Percentiles rank a stretch among this genome's conserved stretches.
phyloP scores from a whole-genome alignment of 2,797 vertebrate genomes.

The Rhinella marina region DNA sequence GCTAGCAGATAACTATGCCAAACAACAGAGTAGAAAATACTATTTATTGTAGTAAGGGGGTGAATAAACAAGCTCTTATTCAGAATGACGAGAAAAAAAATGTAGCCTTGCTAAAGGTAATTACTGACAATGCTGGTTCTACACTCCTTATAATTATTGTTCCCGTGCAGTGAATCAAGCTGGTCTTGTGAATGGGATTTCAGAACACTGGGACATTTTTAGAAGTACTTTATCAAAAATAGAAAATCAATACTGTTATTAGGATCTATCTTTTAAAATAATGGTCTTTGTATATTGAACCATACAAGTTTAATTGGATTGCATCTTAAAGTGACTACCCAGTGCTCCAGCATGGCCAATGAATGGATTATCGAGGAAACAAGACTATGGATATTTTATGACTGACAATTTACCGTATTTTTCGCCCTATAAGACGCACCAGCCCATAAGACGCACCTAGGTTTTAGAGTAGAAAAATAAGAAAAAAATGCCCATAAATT shows the following conservation, averaged over 20 bases:
- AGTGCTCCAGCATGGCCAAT: too few species aligned
- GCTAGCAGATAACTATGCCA: slow-evolving; percentile 3
- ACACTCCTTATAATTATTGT: not conserved
- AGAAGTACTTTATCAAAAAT: not conserved
- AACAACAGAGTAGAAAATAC: slow-evolving; percentile 14
- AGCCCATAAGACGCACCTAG: too few species aligned
- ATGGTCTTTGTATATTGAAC: not conserved
- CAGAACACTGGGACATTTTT: not conserved
- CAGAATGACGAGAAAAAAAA: slow-evolving; percentile 17
- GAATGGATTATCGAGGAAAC: too few species aligned
- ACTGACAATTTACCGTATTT: too few species aligned
- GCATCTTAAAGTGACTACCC: too few species aligned
- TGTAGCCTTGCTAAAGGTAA: slow-evolving; percentile 15
- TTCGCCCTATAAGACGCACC: too few species aligned
- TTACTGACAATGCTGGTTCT: slow-evolving; percentile 1
- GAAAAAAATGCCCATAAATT: too few species aligned
- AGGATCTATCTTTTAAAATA: not conserved
- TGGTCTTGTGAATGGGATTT: not conserved
- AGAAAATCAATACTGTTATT: not conserved
- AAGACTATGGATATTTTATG: too few species aligned
- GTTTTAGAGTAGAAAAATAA: too few species aligned
- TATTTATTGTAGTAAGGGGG: slow-evolving; percentile 32
- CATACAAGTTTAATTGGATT: not conserved
- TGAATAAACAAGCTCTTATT: slow-evolving; percentile 28
- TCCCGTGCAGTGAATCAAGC: not conserved